Percentiles rank a stretch among this genome's conserved stretches.
These are phyloP conservation scores for Patagioenas fasciata DNA, from an alignment of 2,113 vertebrate species.

Conservation along the genomic window DNA sequence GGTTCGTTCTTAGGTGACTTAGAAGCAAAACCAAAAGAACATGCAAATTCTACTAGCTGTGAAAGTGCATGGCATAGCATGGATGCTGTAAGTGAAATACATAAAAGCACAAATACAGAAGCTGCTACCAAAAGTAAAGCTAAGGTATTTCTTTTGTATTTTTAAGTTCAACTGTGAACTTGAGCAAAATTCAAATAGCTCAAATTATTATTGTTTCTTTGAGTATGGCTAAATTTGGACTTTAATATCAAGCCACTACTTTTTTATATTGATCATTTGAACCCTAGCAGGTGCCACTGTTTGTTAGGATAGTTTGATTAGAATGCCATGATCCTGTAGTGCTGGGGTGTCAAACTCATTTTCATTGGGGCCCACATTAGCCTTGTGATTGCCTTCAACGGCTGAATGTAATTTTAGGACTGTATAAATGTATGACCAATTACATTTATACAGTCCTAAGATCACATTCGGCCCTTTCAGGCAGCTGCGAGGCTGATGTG, in stretches of 20 bases:
- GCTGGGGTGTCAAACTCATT: too few species aligned
- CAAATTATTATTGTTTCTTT: not conserved
- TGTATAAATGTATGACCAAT: too few species aligned
- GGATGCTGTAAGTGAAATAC: constrained; percentile 12
- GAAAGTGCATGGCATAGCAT: constrained; percentile 34
- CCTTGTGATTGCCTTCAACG: too few species aligned
- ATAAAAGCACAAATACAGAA: constrained; percentile 19
- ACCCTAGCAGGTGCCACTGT: not conserved
- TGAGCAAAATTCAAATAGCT: not conserved
- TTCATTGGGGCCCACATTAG: too few species aligned
- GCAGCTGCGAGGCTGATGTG: too few species aligned
- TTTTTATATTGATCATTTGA: not conserved
- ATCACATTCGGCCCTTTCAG: too few species aligned
- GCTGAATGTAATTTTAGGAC: too few species aligned
- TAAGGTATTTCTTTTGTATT: constrained; percentile 47
- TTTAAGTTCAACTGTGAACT: not conserved
- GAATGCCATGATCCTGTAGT: not conserved
- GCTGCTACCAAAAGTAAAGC: not conserved
- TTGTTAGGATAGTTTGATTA: not conserved
- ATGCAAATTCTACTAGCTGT: constrained; percentile 40
- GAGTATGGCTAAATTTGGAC: not conserved
- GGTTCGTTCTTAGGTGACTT: constrained; percentile 73
- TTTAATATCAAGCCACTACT: not conserved
- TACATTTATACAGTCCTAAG: too few species aligned
- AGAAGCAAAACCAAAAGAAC: constrained; percentile 70